These are phyloP conservation scores for Yasuhikotakia modesta DNA, from an alignment of 2,797 vertebrate species.

Conservation along the genomic window DNA sequence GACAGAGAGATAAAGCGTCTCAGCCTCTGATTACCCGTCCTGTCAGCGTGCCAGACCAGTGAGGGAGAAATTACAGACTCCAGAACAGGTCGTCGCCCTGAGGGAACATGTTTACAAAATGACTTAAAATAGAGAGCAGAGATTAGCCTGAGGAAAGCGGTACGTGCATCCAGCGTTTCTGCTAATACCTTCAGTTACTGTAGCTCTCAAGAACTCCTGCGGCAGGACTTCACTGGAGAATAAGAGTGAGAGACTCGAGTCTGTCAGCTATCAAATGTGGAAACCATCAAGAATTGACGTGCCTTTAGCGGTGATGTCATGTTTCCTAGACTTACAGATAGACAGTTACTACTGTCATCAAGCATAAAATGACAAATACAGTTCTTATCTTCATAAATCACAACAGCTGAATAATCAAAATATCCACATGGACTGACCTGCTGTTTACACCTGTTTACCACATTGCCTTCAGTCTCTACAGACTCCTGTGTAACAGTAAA, in stretches of 20 bases:
- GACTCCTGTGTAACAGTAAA: background rate
- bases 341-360: no score
- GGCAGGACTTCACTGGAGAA: background rate
- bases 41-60: slow-evolving; percentile 39
- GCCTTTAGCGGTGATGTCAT: background rate
- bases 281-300: background rate
- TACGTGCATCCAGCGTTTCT: background rate
- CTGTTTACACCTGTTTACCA: background rate
- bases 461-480: background rate
- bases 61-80: slow-evolving; percentile 38
- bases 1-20: slow-evolving; percentile 21
- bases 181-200: background rate
- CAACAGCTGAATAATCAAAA: no score
- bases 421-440: background rate
- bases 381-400: background rate
- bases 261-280: background rate
- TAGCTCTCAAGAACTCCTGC: background rate
- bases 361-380: background rate
- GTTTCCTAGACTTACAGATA: background rate
- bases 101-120: slow-evolving; percentile 24
- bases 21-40: slow-evolving; percentile 32
- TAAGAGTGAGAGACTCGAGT: background rate
- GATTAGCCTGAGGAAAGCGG: slow-evolving; percentile 6
- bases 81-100: slow-evolving; percentile 22
- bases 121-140: slow-evolving; percentile 8